phyloP scores from a whole-genome alignment of 2,797 vertebrate species.

The Enteromius viviparus region DNA sequence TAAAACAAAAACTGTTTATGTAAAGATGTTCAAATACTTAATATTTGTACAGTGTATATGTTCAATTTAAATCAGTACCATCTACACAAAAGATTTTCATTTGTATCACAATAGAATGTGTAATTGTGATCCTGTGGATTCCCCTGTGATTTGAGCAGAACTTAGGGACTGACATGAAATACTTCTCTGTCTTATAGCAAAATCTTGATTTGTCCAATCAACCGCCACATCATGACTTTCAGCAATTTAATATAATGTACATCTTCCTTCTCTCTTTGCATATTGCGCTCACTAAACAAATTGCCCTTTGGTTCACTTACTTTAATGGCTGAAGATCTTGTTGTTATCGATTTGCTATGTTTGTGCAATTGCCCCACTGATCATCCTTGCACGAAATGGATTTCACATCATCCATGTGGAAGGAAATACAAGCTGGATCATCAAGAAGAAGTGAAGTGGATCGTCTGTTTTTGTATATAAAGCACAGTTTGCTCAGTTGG shows the following conservation, averaged over 20 bases:
- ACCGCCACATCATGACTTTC: background rate
- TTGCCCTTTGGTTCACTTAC: constrained; percentile 15
- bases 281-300: constrained; percentile 12
- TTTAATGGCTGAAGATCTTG: constrained; percentile 13
- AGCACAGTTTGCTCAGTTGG: constrained; percentile 2
- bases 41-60: background rate
- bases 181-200: background rate
- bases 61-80: constrained; percentile 3
- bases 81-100: background rate
- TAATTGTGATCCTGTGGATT: background rate
- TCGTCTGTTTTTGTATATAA: background rate
- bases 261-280: constrained; percentile 10
- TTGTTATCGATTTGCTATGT: constrained; percentile 1
- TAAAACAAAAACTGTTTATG: constrained; percentile 7
- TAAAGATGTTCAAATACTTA: constrained; percentile 7
- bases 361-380: background rate
- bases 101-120: background rate
- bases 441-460: background rate
- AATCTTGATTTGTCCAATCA: background rate
- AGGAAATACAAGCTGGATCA: background rate
- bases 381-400: background rate
- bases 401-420: constrained; percentile 7
- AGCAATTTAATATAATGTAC: constrained; percentile 3
- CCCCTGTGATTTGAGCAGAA: background rate
- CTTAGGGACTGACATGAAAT: background rate